Conservation (phyloP, 1,140 invertebrate genomes). For the Latrodectus geometricus region DNA sequence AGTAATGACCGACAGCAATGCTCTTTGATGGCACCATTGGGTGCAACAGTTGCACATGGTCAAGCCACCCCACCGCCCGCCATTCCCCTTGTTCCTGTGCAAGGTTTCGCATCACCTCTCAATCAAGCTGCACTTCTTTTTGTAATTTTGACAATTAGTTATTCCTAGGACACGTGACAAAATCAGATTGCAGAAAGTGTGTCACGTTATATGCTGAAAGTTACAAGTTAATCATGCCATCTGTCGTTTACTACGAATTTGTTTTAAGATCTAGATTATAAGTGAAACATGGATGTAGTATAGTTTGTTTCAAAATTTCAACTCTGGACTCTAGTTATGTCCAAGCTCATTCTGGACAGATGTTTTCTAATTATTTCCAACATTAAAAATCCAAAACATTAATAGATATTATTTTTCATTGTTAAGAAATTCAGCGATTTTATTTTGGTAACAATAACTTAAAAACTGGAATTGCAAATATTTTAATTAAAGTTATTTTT, state of each 20-base stretch:
- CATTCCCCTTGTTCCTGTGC: background rate
- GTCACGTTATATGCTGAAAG: background rate
- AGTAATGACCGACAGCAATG: constrained; percentile 35
- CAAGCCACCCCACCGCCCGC: constrained; percentile 2
- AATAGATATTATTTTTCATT: too few relatives aligned
- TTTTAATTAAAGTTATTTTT: too few relatives aligned
- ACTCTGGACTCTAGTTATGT: too few relatives aligned
- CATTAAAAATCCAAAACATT: too few relatives aligned
- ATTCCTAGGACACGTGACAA: background rate
- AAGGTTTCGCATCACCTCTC: background rate
- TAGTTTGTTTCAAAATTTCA: too few relatives aligned
- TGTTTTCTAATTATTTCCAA: too few relatives aligned
- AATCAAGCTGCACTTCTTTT: background rate
- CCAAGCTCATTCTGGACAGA: too few relatives aligned
- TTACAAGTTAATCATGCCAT: background rate
- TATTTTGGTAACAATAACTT: too few relatives aligned
- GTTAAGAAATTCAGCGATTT: too few relatives aligned
- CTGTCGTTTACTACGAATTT: background rate
- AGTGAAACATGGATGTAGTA: too few relatives aligned
- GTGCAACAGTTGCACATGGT: constrained; percentile 55
- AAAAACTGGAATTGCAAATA: too few relatives aligned
- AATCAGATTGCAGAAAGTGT: background rate
- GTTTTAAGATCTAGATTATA: too few relatives aligned
- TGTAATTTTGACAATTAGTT: background rate
- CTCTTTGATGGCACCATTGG: constrained; percentile 46